phyloP scores from a whole-genome alignment of 2,888 invertebrate genomes.

The Thysanoteuthis rhombus region DNA sequence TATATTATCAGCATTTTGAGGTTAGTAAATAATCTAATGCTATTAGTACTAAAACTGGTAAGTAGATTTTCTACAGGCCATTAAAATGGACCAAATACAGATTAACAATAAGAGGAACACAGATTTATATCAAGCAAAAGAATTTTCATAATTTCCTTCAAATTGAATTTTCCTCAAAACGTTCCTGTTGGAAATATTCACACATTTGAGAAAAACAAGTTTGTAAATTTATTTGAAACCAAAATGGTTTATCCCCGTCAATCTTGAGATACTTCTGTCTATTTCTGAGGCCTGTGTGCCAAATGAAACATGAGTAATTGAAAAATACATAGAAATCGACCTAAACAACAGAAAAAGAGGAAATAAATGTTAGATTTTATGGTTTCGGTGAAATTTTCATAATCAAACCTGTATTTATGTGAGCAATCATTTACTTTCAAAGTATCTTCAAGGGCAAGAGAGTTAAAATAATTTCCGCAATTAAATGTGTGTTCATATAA shows the following conservation, averaged over 20 bases:
- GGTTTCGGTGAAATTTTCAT: too few species aligned
- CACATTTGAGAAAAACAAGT: neutral
- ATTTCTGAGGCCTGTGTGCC: neutral
- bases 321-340: too few species aligned
- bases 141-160: neutral
- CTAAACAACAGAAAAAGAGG: too few species aligned
- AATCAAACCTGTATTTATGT: too few species aligned
- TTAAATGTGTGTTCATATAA: too few species aligned
- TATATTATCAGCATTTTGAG: neutral
- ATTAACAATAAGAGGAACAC: neutral
- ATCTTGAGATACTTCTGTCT: neutral
- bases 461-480: too few species aligned
- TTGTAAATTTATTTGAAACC: neutral
- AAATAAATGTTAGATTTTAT: too few species aligned
- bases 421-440: too few species aligned
- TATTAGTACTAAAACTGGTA: neutral
- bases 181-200: neutral
- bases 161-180: neutral
- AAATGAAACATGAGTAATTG: too few species aligned
- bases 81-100: neutral
- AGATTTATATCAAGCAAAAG: neutral
- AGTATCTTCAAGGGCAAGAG: too few species aligned
- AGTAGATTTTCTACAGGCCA: neutral
- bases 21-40: neutral
- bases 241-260: too few species aligned